phyloP scores from a whole-genome alignment of 2,113 vertebrate species.

The Nanorana parkeri region DNA sequence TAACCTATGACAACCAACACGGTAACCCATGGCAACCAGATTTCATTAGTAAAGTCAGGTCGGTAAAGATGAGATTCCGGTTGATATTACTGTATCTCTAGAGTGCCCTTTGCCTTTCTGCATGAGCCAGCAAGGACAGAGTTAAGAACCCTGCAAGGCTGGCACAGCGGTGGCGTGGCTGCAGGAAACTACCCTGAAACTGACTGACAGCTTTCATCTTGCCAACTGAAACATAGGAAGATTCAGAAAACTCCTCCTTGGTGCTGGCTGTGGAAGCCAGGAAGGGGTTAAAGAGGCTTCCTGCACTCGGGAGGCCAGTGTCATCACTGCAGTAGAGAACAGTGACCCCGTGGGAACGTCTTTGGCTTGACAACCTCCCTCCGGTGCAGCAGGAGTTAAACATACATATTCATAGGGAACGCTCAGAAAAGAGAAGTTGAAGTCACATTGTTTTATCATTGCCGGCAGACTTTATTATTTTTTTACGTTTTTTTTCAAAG shows the following conservation, averaged over 20 bases:
- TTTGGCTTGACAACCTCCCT: neutral
- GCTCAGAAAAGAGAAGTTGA: neutral
- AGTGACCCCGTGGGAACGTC: conserved; percentile 6
- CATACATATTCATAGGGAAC: neutral
- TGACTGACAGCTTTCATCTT: conserved; percentile 17
- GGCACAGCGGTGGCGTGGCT: neutral
- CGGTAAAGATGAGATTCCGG: too few species aligned
- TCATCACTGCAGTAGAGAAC: neutral
- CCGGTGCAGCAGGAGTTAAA: conserved; percentile 6
- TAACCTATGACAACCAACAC: too few species aligned
- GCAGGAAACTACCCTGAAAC: conserved; percentile 10
- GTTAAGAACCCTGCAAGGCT: neutral
- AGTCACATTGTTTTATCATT: neutral
- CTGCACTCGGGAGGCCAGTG: neutral
- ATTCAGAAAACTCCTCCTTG: neutral
- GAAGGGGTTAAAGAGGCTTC: conserved; percentile 12
- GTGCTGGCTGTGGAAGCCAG: neutral
- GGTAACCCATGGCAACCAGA: too few species aligned
- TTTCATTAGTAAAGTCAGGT: too few species aligned
- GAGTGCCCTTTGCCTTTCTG: too few species aligned
- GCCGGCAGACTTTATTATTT: too few species aligned
- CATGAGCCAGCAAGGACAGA: neutral
- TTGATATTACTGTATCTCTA: too few species aligned
- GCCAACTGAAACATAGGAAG: conserved; percentile 12
- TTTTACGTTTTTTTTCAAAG: neutral